phyloP scores from a whole-genome alignment of 2,888 invertebrate species.

The Tinea trinotella region DNA sequence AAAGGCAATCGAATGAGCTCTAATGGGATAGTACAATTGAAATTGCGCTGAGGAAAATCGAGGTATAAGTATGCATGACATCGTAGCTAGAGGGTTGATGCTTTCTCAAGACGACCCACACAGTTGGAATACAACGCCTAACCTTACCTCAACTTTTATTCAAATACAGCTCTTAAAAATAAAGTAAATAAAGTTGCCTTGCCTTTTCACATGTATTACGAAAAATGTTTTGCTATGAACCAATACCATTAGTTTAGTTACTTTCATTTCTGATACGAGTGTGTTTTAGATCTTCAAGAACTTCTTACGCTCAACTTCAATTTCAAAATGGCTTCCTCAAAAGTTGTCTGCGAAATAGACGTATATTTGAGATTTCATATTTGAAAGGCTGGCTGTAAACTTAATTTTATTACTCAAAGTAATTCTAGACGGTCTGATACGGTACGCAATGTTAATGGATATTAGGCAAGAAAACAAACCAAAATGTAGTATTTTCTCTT shows the following conservation, averaged over 20 bases:
- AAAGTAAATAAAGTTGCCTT: not conserved
- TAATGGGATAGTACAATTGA: conserved; percentile 63
- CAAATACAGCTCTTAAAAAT: not conserved
- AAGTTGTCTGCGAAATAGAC: not conserved
- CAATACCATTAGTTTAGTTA: conserved; percentile 38
- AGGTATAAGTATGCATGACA: conserved; percentile 68
- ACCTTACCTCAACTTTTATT: not conserved
- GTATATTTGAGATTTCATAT: conserved; percentile 8
- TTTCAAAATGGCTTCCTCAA: conserved; percentile 9
- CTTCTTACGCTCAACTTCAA: conserved; percentile 10
- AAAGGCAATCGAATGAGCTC: conserved; percentile 44
- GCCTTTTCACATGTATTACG: not conserved
- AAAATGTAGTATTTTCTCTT: not conserved
- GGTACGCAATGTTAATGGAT: no score
- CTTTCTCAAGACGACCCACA: conserved; percentile 44
- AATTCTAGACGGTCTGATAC: not conserved
- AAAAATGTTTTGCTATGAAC: conserved; percentile 23
- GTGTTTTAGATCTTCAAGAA: conserved; percentile 10
- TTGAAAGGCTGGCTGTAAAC: not conserved
- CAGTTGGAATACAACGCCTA: conserved; percentile 17
- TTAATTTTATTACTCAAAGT: not conserved
- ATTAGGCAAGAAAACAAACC: not conserved
- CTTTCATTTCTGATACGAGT: conserved; percentile 31
- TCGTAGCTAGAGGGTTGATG: conserved; percentile 44
- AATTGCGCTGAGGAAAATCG: conserved; percentile 58